Evolutionary conservation across 2,113 vertebrate species (phyloP).

Genomic region (Vidua chalybeata): DNA sequence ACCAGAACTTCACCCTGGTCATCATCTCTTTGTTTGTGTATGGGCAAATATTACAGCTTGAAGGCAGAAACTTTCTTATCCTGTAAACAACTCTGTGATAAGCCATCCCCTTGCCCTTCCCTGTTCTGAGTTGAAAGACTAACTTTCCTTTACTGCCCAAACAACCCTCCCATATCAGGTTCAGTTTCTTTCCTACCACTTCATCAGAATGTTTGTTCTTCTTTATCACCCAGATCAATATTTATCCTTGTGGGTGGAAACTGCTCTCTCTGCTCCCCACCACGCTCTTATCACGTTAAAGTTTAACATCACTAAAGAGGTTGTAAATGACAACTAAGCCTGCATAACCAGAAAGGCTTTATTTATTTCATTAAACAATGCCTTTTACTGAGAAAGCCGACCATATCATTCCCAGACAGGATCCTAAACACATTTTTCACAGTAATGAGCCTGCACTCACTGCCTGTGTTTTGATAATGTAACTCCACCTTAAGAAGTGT

Average conservation of each 20-base stretch:
- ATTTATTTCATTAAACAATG: constrained; percentile 23
- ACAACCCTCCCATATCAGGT: not conserved
- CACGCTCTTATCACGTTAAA: constrained; percentile 7
- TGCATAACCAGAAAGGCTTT: not conserved
- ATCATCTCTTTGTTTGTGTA: constrained; percentile 22
- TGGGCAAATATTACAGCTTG: not conserved
- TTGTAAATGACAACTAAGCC: constrained; percentile 25
- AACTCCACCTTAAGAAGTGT: not conserved
- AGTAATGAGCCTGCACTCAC: not conserved
- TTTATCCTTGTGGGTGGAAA: constrained; percentile 67
- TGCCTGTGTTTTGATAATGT: not conserved
- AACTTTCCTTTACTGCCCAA: constrained; percentile 42
- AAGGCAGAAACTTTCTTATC: constrained; percentile 50
- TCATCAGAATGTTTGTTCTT: constrained; percentile 56
- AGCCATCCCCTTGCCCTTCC: constrained; percentile 48
- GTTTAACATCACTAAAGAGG: constrained; percentile 43
- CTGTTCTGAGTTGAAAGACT: constrained; percentile 41
- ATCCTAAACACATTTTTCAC: constrained; percentile 21
- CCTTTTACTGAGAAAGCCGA: not conserved
- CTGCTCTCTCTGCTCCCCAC: constrained; percentile 7
- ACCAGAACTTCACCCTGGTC: not conserved
- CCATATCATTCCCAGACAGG: not conserved
- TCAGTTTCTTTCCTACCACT: constrained; percentile 41
- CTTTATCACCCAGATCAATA: constrained; percentile 56
- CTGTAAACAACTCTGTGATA: constrained; percentile 40